Conservation (phyloP, 1,140 invertebrate species). For the Drosophila ironensis region DNA sequence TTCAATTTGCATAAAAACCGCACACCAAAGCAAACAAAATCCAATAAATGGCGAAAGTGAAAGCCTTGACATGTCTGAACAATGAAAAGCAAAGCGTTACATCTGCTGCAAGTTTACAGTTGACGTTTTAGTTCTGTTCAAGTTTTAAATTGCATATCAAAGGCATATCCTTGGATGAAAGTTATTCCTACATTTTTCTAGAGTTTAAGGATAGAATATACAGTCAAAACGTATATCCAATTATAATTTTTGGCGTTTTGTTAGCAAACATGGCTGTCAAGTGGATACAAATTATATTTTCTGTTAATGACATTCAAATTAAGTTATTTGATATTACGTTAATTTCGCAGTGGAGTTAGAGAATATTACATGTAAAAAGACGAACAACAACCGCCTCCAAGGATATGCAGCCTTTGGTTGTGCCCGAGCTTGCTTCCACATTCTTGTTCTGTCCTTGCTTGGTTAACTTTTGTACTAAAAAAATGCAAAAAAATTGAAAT, state of each 20-base stretch:
- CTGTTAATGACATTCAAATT: no score
- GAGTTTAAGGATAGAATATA: not conserved
- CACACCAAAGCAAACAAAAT: no score
- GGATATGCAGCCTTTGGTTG: slow-evolving; percentile 47
- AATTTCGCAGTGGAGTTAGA: not conserved
- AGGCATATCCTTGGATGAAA: slow-evolving; percentile 12
- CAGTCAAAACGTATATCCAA: no score
- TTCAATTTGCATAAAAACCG: no score
- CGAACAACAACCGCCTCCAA: no score
- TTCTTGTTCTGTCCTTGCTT: slow-evolving; percentile 18
- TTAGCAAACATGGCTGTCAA: no score
- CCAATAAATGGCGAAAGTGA: not conserved
- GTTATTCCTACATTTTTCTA: not conserved
- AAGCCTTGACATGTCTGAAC: not conserved
- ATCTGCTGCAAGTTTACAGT: slow-evolving; percentile 42
- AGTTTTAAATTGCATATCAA: slow-evolving; percentile 14
- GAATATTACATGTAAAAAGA: no score
- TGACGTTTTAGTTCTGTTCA: slow-evolving; percentile 36
- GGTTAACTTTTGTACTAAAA: slow-evolving; percentile 38
- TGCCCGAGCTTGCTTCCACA: slow-evolving; percentile 33
- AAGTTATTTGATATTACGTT: no score
- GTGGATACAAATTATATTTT: no score
- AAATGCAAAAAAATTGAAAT: not conserved
- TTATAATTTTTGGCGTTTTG: not conserved
- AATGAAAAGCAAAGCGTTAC: slow-evolving; percentile 14